Percentiles rank a stretch among this genome's conserved stretches.
Conservation (phyloP, 2,888 invertebrate genomes). For the Pedicia rivosa region DNA sequence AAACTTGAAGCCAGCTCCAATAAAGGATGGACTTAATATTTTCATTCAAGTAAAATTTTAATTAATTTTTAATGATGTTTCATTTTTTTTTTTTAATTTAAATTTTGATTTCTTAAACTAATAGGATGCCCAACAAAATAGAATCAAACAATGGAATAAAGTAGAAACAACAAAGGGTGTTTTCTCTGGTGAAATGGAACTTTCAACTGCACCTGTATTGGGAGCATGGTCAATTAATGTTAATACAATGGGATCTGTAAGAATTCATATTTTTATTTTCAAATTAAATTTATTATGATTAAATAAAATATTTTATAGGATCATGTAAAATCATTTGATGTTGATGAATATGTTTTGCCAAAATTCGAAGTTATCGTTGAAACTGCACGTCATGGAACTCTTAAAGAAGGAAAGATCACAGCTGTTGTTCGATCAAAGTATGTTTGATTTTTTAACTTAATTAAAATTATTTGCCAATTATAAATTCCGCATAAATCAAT, state of each 20-base stretch:
- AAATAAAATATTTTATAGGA: not conserved
- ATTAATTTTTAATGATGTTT: conserved; percentile 4
- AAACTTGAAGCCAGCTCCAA: conserved; percentile 52
- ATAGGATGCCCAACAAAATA: conserved; percentile 59
- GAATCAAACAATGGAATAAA: conserved; percentile 64
- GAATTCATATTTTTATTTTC: not conserved
- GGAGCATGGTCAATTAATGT: conserved; percentile 78
- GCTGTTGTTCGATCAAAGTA: conserved; percentile 72
- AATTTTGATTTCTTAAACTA: not conserved
- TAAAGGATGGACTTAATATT: conserved; percentile 44
- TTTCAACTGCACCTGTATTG: conserved; percentile 69
- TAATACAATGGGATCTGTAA: conserved; percentile 34
- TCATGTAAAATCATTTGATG: conserved; percentile 34
- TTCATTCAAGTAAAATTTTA: conserved; percentile 29
- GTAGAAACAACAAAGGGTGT: conserved; percentile 55
- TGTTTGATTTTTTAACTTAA: conserved; percentile 29
- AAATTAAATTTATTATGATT: not conserved
- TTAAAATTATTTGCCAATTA: not conserved
- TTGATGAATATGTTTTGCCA: conserved; percentile 84
- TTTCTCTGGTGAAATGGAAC: conserved; percentile 53
- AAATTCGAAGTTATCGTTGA: conserved; percentile 82
- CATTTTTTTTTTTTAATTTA: not conserved
- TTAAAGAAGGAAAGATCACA: conserved; percentile 59
- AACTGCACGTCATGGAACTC: conserved; percentile 65
- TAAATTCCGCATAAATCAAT: conserved; percentile 32